Percentiles rank a stretch among this genome's conserved stretches.
phyloP scores from a whole-genome alignment of 2,797 vertebrate species.

The Alca torda region DNA sequence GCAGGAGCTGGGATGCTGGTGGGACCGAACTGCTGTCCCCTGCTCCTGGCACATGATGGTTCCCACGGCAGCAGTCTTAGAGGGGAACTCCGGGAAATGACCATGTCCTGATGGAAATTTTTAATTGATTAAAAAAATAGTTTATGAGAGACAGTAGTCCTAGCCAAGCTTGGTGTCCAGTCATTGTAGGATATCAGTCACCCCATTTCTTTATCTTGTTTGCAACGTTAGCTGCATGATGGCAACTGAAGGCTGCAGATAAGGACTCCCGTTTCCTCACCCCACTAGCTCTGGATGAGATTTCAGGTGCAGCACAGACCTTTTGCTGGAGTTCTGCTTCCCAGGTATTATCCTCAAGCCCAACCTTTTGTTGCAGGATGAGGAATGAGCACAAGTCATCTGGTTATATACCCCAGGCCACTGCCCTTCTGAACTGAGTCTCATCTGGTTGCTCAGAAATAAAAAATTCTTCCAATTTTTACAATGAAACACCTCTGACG shows the following conservation, averaged over 20 bases:
- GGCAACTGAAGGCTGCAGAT: background rate
- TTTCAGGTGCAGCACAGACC: background rate
- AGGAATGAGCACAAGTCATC: background rate
- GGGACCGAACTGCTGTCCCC: background rate
- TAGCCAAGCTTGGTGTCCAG: background rate
- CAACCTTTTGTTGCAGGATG: background rate
- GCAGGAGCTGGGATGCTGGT: background rate
- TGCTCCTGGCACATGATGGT: background rate
- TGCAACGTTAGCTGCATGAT: background rate
- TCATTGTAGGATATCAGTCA: background rate
- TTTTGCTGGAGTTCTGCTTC: background rate
- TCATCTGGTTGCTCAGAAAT: background rate
- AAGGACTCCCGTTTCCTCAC: background rate
- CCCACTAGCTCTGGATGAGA: background rate
- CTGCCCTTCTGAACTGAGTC: background rate
- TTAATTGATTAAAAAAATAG: background rate
- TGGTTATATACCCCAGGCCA: background rate
- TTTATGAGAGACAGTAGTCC: background rate
- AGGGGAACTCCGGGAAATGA: background rate
- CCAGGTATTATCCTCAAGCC: background rate
- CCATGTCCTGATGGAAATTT: background rate
- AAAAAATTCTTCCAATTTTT: background rate
- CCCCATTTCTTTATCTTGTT: background rate
- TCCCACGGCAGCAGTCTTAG: background rate
- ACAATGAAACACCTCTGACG: background rate